Base-by-base conservation (phyloP, 2,113 vertebrate species). In the Alethe diademata region DNA sequence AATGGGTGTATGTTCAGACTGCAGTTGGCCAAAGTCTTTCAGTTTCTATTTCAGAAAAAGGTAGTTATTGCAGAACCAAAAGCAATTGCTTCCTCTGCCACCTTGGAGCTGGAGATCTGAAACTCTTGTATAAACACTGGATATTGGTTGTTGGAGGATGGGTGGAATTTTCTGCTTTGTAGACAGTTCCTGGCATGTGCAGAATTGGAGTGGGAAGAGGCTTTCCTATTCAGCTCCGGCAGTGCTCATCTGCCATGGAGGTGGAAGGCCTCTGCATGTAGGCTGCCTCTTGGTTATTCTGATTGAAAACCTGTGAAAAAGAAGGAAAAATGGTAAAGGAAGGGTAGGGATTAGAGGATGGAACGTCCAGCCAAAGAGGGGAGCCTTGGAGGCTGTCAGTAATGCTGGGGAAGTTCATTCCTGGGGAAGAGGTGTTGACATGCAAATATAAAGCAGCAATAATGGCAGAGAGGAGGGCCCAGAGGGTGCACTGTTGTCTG, bases 161-260 rank as follows among this genome's bases (percentile, higher is more conserved):
- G 35, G 17, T 66, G 19, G 35, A 19, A 42, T 36, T 74, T 61
- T 75, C 42, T 91, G 31, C 16, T 54, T 67, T 17, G 1, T 4
- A 23, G 60, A 38, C 47, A 60, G 1, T 56, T 67, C 24, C 35
- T 93, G 76, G 53, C 35, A 29, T 0, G 0, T 7, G 47, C 3
- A 10, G 66, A 58, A 31, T 25, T 50, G 61, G 47, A 53, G 14
- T 78, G 73, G 75, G 78, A 64, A 67, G 25, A 74, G 26, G 3
- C 15, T 78, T 70, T 82, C 35, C 35, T 71, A 33, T 31, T 67
- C 33, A 71, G 28, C 36, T 78, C 47, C 42, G 78, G 56, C 56
- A n/a, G 9, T 51, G 20, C 18, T 35, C 0, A 0, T n/a, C 57
- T 80, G 42, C 73, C 25, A 3, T 2, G 42, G 81, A 51, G 65